Conservation (phyloP, 2,113 vertebrate genomes). For the Microcebus griseorufus region DNA sequence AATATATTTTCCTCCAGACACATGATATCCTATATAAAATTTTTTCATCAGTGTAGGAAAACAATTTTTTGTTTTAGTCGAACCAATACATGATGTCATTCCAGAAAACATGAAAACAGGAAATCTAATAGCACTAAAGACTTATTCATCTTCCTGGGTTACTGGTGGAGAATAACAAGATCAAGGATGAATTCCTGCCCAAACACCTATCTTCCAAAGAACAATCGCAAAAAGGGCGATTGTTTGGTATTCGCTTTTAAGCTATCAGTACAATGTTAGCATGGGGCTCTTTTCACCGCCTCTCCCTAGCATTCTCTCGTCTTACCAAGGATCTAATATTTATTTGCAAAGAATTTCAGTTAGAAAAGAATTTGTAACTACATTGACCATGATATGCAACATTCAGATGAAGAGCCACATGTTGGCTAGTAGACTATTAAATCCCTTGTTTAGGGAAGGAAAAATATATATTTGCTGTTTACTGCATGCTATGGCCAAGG, state of each 20-base stretch:
- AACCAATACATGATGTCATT: background rate
- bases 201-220: background rate
- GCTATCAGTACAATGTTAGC: background rate
- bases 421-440: background rate
- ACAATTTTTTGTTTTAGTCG: background rate
- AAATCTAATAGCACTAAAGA: background rate
- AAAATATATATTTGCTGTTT: slow-evolving; percentile 47
- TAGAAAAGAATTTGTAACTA: slow-evolving; percentile 33
- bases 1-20: background rate
- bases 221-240: background rate
- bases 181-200: background rate
- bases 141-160: background rate
- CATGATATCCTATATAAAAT: background rate
- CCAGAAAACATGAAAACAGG: slow-evolving; percentile 6
- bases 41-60: background rate
- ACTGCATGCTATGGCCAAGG: slow-evolving; percentile 46
- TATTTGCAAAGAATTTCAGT: slow-evolving; percentile 1
- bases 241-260: slow-evolving; percentile 4
- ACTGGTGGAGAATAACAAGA: background rate
- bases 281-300: background rate
- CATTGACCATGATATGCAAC: background rate
- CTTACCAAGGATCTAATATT: background rate
- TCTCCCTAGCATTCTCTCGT: background rate
- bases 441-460: background rate
- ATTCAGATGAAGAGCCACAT: slow-evolving; percentile 1